Conservation (phyloP, 2,113 vertebrate genomes). For the Pseudois nayaur region DNA sequence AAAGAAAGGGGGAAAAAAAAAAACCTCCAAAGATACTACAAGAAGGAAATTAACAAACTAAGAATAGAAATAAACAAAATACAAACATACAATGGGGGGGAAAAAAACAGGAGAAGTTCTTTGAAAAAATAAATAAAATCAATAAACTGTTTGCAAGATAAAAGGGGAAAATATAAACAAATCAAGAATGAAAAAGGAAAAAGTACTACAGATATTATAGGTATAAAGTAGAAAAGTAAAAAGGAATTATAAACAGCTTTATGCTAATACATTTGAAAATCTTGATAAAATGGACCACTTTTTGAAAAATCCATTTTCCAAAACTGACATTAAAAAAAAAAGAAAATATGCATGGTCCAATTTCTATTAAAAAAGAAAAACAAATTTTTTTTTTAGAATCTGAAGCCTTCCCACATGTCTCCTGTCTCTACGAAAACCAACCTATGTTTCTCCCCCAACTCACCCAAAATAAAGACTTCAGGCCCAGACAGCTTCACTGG, state of each 20-base stretch:
- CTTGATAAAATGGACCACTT: background rate
- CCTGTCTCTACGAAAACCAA: background rate
- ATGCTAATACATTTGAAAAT: background rate
- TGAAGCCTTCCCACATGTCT: background rate
- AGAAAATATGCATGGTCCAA: background rate
- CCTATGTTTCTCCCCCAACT: accelerated
- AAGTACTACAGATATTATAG: background rate
- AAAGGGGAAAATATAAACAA: background rate
- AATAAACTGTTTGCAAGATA: background rate
- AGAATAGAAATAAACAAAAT: background rate
- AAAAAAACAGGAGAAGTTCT: background rate
- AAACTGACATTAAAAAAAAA: background rate
- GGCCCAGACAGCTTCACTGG: background rate
- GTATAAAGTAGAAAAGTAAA: background rate
- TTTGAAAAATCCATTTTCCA: background rate
- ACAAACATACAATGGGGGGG: background rate
- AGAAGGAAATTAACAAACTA: conserved; percentile 4
- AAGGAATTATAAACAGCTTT: background rate
- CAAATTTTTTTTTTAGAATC: background rate
- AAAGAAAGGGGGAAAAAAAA: background rate
- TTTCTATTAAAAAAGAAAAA: background rate
- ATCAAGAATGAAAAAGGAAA: background rate
- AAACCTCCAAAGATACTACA: background rate
- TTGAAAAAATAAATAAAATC: background rate
- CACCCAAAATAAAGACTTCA: background rate